Conservation (phyloP, 2,888 invertebrate species). For the Ashinkailepas kermadecensis region DNA sequence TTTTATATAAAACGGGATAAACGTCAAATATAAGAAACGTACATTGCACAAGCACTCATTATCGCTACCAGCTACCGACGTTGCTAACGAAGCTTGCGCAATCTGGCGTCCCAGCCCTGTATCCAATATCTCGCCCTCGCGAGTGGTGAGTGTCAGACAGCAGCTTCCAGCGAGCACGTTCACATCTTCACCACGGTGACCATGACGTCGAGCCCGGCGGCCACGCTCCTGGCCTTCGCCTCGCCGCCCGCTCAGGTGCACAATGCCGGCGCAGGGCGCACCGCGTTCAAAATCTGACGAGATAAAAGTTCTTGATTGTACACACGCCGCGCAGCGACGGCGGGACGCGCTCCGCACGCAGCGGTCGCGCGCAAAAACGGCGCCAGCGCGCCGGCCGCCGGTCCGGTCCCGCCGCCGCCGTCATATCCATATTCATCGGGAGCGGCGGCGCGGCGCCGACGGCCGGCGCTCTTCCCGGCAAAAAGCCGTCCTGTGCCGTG, state of each 20-base stretch:
- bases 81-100: too few species aligned
- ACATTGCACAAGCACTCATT: too few species aligned
- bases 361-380: neutral
- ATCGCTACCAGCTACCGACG: too few species aligned
- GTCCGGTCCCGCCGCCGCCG: neutral
- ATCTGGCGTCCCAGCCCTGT: too few species aligned
- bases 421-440: neutral
- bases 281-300: neutral
- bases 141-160: too few species aligned
- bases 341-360: neutral
- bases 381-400: neutral
- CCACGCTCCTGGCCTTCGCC: too few species aligned
- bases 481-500: neutral
- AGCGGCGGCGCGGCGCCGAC: neutral
- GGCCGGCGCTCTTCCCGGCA: neutral
- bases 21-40: too few species aligned
- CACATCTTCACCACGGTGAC: too few species aligned
- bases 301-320: constrained; percentile 11
- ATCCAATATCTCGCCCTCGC: too few species aligned
- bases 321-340: neutral
- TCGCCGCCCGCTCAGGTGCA: neutral
- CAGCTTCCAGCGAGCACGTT: too few species aligned
- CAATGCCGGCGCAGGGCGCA: neutral
- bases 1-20: too few species aligned
- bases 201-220: too few species aligned